Evolutionary conservation across 2,797 vertebrate species (phyloP).

Genomic region (Cuniculus paca): DNA sequence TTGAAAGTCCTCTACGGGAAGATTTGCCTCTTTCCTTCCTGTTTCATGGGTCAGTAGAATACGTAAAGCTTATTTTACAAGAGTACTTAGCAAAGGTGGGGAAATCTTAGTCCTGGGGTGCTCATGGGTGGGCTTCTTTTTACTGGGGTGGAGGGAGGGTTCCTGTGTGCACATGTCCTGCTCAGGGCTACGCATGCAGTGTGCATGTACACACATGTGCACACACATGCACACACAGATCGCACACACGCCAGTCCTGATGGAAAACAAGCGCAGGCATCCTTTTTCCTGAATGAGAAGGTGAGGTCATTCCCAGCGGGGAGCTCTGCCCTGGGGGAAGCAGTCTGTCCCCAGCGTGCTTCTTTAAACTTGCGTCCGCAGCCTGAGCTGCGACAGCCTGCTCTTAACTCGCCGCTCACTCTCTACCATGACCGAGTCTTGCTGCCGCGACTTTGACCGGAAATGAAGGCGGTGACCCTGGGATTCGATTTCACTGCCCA

Average conservation of each 20-base stretch:
- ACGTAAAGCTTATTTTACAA: neutral
- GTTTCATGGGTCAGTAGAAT: neutral
- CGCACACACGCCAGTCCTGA: neutral
- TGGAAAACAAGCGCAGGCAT: neutral
- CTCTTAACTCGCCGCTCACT: conserved; percentile 41
- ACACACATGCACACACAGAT: fast-evolving
- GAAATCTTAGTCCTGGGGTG: fast-evolving
- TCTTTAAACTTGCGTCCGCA: conserved; percentile 37
- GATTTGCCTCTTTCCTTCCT: neutral
- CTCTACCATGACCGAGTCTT: conserved; percentile 25
- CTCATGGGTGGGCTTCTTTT: fast-evolving
- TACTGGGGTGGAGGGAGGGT: too few relatives aligned
- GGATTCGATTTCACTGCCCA: conserved; percentile 71
- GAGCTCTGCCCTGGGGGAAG: neutral
- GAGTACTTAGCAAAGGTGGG: neutral
- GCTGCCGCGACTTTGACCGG: conserved; percentile 64
- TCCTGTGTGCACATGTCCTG: fast-evolving
- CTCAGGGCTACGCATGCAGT: fast-evolving
- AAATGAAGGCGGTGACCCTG: conserved; percentile 71
- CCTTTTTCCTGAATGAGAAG: fast-evolving
- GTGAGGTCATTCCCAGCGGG: fast-evolving
- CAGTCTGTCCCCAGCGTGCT: neutral
- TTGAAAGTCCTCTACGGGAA: neutral
- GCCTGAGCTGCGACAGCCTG: neutral
- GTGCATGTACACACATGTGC: too few relatives aligned